Conservation (phyloP, 2,888 invertebrate genomes). For the Philereme vetulata region DNA sequence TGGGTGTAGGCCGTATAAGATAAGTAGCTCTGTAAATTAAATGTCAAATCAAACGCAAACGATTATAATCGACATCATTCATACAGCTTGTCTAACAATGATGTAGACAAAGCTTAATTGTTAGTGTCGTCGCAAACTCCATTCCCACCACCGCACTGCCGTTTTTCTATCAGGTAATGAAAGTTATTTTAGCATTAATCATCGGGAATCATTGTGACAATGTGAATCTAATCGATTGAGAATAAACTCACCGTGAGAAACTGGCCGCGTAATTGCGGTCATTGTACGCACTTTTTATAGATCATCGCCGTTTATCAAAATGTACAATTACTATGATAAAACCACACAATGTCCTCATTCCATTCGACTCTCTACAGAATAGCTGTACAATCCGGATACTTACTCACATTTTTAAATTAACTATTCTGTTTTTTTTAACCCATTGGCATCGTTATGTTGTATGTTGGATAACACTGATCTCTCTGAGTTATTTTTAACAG, state of each 20-base stretch:
- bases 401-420: no score
- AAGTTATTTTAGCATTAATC: conserved; percentile 46
- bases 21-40: no score
- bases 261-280: conserved; percentile 32
- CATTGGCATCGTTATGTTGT: no score
- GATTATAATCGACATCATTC: background rate
- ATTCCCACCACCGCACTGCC: conserved; percentile 38
- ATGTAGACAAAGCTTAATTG: conserved; percentile 4
- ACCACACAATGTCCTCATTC: background rate
- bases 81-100: conserved; percentile 3
- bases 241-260: conserved; percentile 44
- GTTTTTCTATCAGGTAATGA: conserved; percentile 45
- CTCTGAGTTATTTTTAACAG: no score
- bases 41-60: no score
- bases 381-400: no score
- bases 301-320: background rate
- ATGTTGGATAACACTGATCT: no score
- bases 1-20: no score
- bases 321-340: background rate
- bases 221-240: conserved; percentile 45
- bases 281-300: conserved; percentile 19
- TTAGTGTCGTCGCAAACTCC: conserved; percentile 1
- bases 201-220: conserved; percentile 37
- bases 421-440: no score
- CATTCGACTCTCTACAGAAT: background rate